Conservation (phyloP, 1,140 invertebrate species). For the Scaptodrosophila lebanonensis region DNA sequence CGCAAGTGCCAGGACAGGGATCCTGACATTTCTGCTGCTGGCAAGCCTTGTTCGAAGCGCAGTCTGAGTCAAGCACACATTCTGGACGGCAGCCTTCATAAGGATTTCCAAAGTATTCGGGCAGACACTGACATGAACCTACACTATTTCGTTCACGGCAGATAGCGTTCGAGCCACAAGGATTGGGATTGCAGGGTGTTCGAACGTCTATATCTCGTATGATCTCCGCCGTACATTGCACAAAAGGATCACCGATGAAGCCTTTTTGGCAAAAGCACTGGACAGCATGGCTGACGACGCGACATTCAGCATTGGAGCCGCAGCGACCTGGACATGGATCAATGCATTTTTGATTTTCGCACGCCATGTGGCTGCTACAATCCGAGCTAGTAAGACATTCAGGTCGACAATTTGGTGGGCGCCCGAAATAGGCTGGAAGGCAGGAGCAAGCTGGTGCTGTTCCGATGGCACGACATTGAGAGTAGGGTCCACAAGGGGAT, state of each 20-base stretch:
- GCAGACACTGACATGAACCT: slow-evolving; percentile 84
- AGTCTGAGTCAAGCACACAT: slow-evolving; percentile 83
- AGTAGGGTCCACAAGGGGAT: slow-evolving; percentile 86
- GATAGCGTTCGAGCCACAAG: slow-evolving; percentile 85
- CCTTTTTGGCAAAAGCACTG: slow-evolving; percentile 86
- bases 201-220: slow-evolving; percentile 67
- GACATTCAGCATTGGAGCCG: slow-evolving; percentile 88
- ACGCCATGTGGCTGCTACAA: slow-evolving; percentile 85
- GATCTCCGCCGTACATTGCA: slow-evolving; percentile 79
- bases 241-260: slow-evolving; percentile 87
- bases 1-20: slow-evolving; percentile 85
- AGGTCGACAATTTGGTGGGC: slow-evolving; percentile 87
- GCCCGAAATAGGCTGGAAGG: slow-evolving; percentile 84
- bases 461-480: slow-evolving; percentile 81
- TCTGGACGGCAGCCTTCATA: slow-evolving; percentile 86
- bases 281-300: slow-evolving; percentile 87
- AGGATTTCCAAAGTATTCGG: slow-evolving; percentile 86
- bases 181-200: slow-evolving; percentile 83
- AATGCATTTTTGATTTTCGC: slow-evolving; percentile 86
- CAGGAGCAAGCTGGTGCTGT: slow-evolving; percentile 85
- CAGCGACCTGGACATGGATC: slow-evolving; percentile 89
- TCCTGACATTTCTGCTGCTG: slow-evolving; percentile 84
- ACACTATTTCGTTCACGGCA: slow-evolving; percentile 83
- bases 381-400: slow-evolving; percentile 88
- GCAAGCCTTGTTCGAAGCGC: slow-evolving; percentile 83